Percentiles rank a stretch among this genome's conserved stretches.
Conservation (phyloP, 2,113 vertebrate species). For the Tetrax tetrax region DNA sequence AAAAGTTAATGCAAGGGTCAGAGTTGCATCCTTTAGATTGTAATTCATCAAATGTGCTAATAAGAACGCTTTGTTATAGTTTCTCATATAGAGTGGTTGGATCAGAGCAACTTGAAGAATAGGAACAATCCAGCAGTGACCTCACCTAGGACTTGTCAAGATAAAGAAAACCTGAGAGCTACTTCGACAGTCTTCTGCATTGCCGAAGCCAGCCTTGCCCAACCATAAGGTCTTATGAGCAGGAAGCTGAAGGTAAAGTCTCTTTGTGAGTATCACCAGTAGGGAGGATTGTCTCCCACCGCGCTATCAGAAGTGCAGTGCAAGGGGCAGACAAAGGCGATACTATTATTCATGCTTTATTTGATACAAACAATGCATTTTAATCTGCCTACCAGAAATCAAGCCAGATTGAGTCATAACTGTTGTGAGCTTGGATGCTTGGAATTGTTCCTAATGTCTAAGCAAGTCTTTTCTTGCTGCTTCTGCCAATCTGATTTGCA, state of each 20-base stretch:
- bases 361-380: conserved; percentile 17
- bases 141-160: neutral
- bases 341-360: neutral
- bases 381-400: conserved; percentile 27
- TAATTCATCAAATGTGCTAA: neutral
- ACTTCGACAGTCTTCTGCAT: neutral
- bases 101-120: neutral
- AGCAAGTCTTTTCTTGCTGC: neutral
- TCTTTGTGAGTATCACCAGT: neutral
- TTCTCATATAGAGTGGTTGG: neutral
- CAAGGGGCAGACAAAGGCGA: neutral
- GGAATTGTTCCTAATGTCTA: conserved; percentile 23
- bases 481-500: conserved; percentile 19
- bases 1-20: neutral
- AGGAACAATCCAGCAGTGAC: neutral
- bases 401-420: conserved; percentile 4
- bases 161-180: neutral
- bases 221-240: neutral
- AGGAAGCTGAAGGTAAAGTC: neutral
- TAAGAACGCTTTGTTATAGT: neutral
- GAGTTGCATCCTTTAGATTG: neutral
- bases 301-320: neutral
- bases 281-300: neutral
- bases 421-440: neutral
- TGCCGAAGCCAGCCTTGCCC: neutral